Evolutionary conservation across 2,113 vertebrate species (phyloP).

Genomic region (Ammodytes dubius): DNA sequence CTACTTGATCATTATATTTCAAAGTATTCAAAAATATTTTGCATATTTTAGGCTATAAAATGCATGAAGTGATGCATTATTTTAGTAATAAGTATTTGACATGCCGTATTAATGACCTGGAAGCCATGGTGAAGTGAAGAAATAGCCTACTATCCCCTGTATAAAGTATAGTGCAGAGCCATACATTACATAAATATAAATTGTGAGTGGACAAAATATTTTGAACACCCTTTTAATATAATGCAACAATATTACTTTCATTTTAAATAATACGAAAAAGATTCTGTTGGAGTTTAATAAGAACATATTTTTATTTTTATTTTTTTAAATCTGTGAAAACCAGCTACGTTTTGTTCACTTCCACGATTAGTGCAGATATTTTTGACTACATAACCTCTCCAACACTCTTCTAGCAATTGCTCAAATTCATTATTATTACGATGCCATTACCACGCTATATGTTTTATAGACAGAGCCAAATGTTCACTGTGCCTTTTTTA

Average conservation of each 20-base stretch:
- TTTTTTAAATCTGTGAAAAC: too few relatives aligned
- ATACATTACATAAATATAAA: neutral
- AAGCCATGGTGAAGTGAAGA: neutral
- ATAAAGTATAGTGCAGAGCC: neutral
- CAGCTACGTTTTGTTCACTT: neutral
- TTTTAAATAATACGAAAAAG: neutral
- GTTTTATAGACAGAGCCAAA: neutral
- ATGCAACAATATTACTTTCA: neutral
- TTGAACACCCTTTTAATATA: neutral
- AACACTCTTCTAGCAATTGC: neutral
- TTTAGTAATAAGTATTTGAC: neutral
- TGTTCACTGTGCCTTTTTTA: neutral
- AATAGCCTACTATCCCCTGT: neutral
- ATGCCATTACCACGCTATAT: constrained; percentile 4
- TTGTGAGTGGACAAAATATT: neutral
- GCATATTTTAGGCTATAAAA: neutral
- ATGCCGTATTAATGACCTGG: neutral
- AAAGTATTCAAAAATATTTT: neutral
- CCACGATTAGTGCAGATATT: neutral
- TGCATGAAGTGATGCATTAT: neutral
- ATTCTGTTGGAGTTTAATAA: neutral
- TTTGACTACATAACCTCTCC: neutral
- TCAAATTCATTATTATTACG: constrained; percentile 2
- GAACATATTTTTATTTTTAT: too few relatives aligned
- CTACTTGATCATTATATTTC: neutral